A percentile compares a stretch with the other conserved stretches of the same genome.
Evolutionary conservation across 2,797 vertebrate genomes (phyloP).

Genomic region (Brachyrhaphis roseni): DNA sequence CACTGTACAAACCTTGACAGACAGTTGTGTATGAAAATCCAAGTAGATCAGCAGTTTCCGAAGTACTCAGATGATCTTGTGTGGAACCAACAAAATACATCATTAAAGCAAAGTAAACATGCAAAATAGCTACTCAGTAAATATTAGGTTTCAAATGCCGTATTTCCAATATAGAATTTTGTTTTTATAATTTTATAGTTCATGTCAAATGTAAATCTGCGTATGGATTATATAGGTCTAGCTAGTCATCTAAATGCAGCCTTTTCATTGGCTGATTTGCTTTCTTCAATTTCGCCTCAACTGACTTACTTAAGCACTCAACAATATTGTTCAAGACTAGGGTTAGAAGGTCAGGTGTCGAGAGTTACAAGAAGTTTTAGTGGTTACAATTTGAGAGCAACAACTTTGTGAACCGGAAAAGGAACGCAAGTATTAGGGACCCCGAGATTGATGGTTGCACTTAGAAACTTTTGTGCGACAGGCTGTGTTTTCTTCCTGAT

Average conservation of each 20-base stretch:
- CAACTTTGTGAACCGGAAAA: background rate
- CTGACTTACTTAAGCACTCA: background rate
- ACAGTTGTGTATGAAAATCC: background rate
- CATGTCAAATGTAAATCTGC: background rate
- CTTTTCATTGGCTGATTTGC: background rate
- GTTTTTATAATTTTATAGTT: background rate
- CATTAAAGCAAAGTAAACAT: background rate
- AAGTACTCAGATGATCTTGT: background rate
- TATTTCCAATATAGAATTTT: background rate
- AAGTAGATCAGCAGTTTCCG: background rate
- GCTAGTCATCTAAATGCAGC: background rate
- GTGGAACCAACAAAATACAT: background rate
- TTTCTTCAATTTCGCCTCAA: background rate
- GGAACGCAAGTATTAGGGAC: background rate
- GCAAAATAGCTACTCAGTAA: background rate
- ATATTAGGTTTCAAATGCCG: background rate
- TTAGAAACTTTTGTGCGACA: background rate
- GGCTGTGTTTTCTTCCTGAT: background rate
- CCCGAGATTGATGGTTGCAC: slow-evolving; percentile 17
- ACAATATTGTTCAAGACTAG: background rate
- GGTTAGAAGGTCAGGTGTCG: background rate
- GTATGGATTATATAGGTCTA: background rate
- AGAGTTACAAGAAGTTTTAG: background rate
- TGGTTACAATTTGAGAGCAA: background rate
- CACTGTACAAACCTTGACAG: background rate